These are phyloP conservation scores for Myrmecobius fasciatus DNA, from an alignment of 2,113 vertebrate genomes.

Conservation along the genomic window DNA sequence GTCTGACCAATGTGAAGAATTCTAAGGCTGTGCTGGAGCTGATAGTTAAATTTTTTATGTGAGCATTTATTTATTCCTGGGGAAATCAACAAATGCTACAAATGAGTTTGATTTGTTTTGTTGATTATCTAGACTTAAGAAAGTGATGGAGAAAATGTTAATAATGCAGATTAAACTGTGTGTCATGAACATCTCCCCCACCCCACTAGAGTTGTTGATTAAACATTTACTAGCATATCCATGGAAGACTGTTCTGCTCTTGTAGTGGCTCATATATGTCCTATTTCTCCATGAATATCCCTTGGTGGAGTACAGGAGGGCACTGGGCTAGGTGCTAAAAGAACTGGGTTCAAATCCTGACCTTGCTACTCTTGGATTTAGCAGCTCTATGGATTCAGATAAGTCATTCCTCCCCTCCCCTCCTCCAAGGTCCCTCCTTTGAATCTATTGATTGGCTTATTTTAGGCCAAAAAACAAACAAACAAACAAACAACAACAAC, in stretches of 20 bases:
- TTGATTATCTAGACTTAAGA: not conserved
- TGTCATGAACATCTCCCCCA: not conserved
- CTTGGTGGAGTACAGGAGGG: not conserved
- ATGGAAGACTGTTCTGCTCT: not conserved
- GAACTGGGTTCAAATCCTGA: too few species aligned
- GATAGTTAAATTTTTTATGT: not conserved
- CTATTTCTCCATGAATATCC: not conserved
- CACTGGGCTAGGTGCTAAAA: too few species aligned
- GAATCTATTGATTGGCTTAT: not conserved
- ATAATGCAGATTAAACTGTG: not conserved
- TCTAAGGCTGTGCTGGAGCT: not conserved
- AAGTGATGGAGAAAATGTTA: not conserved
- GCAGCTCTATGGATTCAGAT: not conserved
- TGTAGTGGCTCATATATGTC: not conserved
- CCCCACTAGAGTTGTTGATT: not conserved
- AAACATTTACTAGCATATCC: not conserved
- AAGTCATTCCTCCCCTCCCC: too few species aligned
- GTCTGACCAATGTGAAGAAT: not conserved
- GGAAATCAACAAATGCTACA: not conserved
- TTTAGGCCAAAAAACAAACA: not conserved
- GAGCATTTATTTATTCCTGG: not conserved
- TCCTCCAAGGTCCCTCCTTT: not conserved
- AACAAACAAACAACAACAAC: too few species aligned
- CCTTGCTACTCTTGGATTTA: not conserved
- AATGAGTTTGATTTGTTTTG: not conserved